Evolutionary conservation across 2,888 invertebrate species (phyloP), one percentile per base, ranked within the genome.

Genomic region (Teleiodes luculella): DNA sequence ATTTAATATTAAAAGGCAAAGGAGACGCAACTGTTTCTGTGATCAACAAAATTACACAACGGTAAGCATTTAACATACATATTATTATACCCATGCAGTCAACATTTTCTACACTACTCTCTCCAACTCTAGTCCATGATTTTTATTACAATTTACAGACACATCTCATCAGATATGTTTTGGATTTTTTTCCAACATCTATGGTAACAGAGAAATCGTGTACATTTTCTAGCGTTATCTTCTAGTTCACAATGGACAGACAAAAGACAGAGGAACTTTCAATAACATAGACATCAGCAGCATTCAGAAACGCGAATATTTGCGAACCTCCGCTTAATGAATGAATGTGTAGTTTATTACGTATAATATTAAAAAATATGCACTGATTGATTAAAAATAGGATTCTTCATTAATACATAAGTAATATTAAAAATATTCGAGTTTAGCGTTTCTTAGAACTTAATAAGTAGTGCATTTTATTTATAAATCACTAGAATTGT

Each of bases 191-290:
- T 20, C 18, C 18, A 41, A 11, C 10, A 36, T 5, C 7, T 18
- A 20, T 41, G 39, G 39, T 41, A 41, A 41, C 39, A 41, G 39
- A 18, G 18, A 18, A 41, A 41, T 8, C 18, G 16, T 10, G 39
- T 18, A 41, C 11, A 41, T 41, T 41, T 11, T 41, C 39, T 41
- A 41, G 20, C 39, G 18, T 20, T 11, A 18, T 28, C 28, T 7
- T 43, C n/a, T 28, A 0, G 13, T 37, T 49, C 14, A 53, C 54
- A 57, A 52, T 58, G 55, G 58, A 58, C 55, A 57, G 53, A 56
- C 47, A 16, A 47, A 60, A 55, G n/a, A 52, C 49, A 55, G 55
- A 60, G 58, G 58, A 57, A 58, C 60, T 58, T 55, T 52, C 43
- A 56, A 49, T 48, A 35, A 57, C 50, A 55, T 24, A 18, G 16